A percentile compares a stretch with the other conserved stretches of the same genome.
phyloP scores from a whole-genome alignment of 2,113 vertebrate species.

The rat (Rattus norvegicus) region GRCr8 NC_086022.1:178252501-178253000 shows the following conservation, averaged over 20 bases:
- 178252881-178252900: slow-evolving; percentile 33
- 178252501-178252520: background rate
- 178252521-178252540: background rate
- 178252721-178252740: background rate
- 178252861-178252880: slow-evolving; percentile 1
- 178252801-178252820: slow-evolving; percentile 48
- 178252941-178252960: background rate
- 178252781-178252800: background rate
- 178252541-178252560: background rate
- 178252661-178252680: too few species aligned
- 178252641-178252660: background rate
- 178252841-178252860: background rate
- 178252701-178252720: background rate
- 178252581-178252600: background rate
- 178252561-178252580: background rate
- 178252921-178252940: background rate
- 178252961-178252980: background rate
- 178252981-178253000: background rate
- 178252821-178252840: slow-evolving; percentile 40
- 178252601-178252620: background rate
- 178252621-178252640: background rate
- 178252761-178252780: background rate
- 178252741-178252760: background rate
- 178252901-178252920: background rate
- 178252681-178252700: background rate